Conservation (phyloP, 2,797 vertebrate species). For the Hyperoplus immaculatus region DNA sequence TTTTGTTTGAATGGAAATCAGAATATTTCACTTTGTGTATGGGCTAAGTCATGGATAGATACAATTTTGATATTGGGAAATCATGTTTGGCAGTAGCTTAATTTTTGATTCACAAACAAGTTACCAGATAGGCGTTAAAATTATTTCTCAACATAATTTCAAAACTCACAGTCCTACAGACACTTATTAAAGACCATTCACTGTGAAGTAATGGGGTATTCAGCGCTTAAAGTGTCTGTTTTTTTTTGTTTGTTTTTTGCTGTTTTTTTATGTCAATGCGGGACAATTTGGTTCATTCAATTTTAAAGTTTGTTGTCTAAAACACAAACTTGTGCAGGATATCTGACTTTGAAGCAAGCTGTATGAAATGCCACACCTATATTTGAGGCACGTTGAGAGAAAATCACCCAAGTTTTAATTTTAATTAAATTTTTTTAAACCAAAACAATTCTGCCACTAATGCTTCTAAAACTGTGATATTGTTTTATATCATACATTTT, state of each 20-base stretch:
- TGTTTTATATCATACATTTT: no score
- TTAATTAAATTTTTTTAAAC: no score
- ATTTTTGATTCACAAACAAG: neutral
- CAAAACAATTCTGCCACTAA: no score
- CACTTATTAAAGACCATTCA: neutral
- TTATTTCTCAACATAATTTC: neutral
- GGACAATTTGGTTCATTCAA: neutral
- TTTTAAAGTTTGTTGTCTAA: neutral
- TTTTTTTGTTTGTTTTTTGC: neutral
- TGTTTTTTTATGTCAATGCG: neutral
- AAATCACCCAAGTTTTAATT: neutral
- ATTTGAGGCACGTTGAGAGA: neutral
- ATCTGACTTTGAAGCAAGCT: neutral
- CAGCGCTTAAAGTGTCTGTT: neutral
- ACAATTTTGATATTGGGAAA: neutral
- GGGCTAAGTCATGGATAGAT: neutral
- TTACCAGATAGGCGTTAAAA: neutral
- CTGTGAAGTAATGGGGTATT: neutral
- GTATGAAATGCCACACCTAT: neutral
- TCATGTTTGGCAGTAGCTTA: neutral
- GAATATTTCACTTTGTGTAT: neutral
- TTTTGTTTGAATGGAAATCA: neutral
- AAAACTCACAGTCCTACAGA: neutral
- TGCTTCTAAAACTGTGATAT: no score
- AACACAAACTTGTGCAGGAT: neutral